Evolutionary conservation across 2,888 invertebrate genomes (phyloP).

Genomic region (Corbicula japonica): DNA sequence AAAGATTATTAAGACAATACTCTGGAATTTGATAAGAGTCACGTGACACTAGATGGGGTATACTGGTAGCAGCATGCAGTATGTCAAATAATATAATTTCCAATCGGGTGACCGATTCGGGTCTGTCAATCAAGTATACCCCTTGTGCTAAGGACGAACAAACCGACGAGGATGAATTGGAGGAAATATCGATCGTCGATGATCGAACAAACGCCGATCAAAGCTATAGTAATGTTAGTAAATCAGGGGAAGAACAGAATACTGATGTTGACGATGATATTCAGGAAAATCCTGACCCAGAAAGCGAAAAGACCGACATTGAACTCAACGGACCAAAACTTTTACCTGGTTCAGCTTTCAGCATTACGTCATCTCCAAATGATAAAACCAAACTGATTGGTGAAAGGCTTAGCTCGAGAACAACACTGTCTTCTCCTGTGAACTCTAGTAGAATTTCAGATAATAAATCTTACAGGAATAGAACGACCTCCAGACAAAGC

Average conservation of each 20-base stretch:
- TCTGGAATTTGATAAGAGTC: too few species aligned
- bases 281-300: constrained; percentile 43
- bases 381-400: constrained; percentile 84
- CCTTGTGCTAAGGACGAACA: constrained; percentile 77
- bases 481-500: constrained; percentile 89
- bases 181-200: constrained; percentile 90
- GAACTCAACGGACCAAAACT: constrained; percentile 89
- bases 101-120: constrained; percentile 71
- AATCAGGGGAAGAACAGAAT: constrained; percentile 88
- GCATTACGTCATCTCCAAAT: constrained; percentile 63
- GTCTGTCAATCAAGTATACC: constrained; percentile 84
- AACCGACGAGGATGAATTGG: constrained; percentile 88
- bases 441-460: constrained; percentile 85
- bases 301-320: constrained; percentile 53
- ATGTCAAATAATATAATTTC: constrained; percentile 77
- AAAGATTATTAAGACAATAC: too few species aligned
- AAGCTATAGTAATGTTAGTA: constrained; percentile 57
- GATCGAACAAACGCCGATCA: constrained; percentile 85
- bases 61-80: constrained; percentile 27
- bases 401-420: constrained; percentile 88
- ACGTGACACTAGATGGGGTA: constrained; percentile 13
- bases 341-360: constrained; percentile 88
- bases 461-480: constrained; percentile 84
- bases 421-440: constrained; percentile 87
- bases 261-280: constrained; percentile 86